Percentiles rank a stretch among this genome's conserved stretches.
phyloP scores from a whole-genome alignment of 1,140 invertebrate species.

The Heliconius congener region DNA sequence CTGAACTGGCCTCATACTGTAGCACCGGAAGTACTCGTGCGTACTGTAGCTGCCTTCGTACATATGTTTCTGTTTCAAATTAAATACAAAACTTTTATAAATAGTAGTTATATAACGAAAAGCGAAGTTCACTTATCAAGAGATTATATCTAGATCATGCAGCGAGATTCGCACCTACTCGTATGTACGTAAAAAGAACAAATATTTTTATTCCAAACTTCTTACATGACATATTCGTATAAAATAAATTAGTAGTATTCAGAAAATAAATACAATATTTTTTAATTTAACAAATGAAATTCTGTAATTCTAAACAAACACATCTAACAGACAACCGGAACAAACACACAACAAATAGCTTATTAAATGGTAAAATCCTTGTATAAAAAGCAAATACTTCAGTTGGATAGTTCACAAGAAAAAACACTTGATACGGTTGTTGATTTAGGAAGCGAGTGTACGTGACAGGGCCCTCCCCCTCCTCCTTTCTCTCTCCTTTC shows the following conservation, averaged over 20 bases:
- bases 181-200: no score
- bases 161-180: no score
- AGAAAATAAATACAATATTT: no score
- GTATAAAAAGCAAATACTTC: background rate
- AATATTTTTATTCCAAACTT: no score
- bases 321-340: no score
- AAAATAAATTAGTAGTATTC: no score
- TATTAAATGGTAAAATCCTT: background rate
- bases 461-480: background rate
- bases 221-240: no score
- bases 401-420: background rate
- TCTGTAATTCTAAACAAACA: no score
- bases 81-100: background rate
- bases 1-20: background rate
- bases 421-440: background rate
- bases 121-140: no score
- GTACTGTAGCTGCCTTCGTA: background rate
- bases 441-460: background rate
- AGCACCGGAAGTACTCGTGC: background rate
- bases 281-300: no score
- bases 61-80: background rate
- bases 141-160: no score
- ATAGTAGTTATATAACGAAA: background rate
- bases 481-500: background rate
- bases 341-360: background rate